These are phyloP conservation scores for Cosmorhoe ocellata DNA, from an alignment of 2,888 invertebrate species.

Conservation along the genomic window DNA sequence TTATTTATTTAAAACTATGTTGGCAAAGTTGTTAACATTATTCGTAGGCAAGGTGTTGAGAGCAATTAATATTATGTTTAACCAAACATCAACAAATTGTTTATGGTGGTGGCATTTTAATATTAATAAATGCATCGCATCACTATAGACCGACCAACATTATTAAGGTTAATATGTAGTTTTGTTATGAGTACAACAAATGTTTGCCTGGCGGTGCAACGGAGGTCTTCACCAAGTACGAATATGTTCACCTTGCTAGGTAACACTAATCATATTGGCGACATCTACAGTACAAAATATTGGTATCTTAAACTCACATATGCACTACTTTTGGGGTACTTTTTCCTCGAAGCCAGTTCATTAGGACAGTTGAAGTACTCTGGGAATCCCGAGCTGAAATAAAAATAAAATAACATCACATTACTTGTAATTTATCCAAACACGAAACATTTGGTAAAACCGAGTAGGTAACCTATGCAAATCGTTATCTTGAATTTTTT, in stretches of 20 bases:
- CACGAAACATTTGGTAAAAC: no score
- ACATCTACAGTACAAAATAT: not conserved
- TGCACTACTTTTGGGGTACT: constrained; percentile 85
- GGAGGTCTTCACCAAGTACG: no score
- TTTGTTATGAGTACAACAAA: no score
- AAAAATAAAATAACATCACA: no score
- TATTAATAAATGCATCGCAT: constrained; percentile 49
- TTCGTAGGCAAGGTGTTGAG: constrained; percentile 49
- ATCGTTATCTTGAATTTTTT: no score
- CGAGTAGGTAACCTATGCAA: no score
- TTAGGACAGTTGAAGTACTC: constrained; percentile 89
- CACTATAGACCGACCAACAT: constrained; percentile 17
- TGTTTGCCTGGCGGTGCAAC: no score
- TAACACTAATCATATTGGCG: not conserved
- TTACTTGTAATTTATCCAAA: no score
- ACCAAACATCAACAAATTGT: constrained; percentile 54
- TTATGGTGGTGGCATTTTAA: constrained; percentile 49
- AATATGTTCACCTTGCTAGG: no score
- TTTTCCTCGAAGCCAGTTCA: constrained; percentile 92
- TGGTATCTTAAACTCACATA: constrained; percentile 55
- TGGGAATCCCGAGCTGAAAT: constrained; percentile 89
- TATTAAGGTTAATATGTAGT: not conserved
- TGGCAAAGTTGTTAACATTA: constrained; percentile 34
- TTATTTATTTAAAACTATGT: constrained; percentile 9
- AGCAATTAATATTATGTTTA: constrained; percentile 54